These are phyloP conservation scores for Rallus crepitans DNA, from an alignment of 2,797 vertebrate species.

Conservation along the genomic window DNA sequence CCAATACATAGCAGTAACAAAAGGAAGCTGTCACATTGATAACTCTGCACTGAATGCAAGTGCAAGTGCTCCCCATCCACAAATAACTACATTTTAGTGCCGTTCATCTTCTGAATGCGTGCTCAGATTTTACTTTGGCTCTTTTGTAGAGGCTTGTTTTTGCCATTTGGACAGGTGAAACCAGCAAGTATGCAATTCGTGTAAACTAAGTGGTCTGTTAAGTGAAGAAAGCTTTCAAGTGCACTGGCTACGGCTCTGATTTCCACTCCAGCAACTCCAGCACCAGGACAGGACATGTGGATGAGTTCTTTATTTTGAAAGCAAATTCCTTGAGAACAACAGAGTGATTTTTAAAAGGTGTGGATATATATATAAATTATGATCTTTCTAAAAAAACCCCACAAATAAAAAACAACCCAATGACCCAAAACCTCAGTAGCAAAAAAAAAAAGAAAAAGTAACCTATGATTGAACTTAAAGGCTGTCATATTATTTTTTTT, in stretches of 20 bases:
- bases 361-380: constrained; percentile 30
- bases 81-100: constrained; percentile 51
- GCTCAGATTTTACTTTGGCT: constrained; percentile 45
- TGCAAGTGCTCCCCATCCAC: constrained; percentile 52
- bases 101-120: constrained; percentile 58
- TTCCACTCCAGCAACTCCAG: constrained; percentile 35
- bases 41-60: constrained; percentile 30
- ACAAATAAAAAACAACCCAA: constrained; percentile 7
- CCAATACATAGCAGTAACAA: constrained; percentile 55
- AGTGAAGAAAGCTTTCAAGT: constrained; percentile 18
- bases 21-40: constrained; percentile 73
- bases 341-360: constrained; percentile 48
- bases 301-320: constrained; percentile 60
- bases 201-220: constrained; percentile 51
- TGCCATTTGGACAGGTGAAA: constrained; percentile 72
- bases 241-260: constrained; percentile 14
- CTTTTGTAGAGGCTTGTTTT: constrained; percentile 64
- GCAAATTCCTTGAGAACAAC: constrained; percentile 5
- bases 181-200: constrained; percentile 34
- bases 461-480: constrained; percentile 37
- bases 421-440: constrained; percentile 23
- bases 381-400: constrained; percentile 40
- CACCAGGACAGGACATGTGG: constrained; percentile 24
- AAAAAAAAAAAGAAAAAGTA: background rate
- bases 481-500: constrained; percentile 37